Evolutionary conservation across 2,888 invertebrate species (phyloP), one percentile per base, ranked within the genome.

Genomic region (Agrilus cyanescens): DNA sequence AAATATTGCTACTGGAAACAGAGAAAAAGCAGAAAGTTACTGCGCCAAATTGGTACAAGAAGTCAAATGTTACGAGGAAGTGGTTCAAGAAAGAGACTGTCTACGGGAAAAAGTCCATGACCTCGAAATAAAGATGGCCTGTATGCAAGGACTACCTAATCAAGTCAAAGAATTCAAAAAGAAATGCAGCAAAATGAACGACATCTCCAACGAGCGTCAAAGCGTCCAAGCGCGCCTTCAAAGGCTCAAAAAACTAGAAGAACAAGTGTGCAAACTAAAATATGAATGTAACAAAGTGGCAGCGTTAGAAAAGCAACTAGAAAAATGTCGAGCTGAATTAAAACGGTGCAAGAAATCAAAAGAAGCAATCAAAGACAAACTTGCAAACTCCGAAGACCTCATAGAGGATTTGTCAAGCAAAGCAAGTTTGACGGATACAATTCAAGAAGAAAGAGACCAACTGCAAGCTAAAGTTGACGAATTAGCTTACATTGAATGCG

Each of bases 391-490:
- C 34, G 57, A 58, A 33, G 50, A 46, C 34, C 52, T 48, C 51
- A 49, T 49, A 33, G 60, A 59, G 45, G 54, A 50, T 13, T 42
- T 60, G 35, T 53, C 52, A 37, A 53, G 55, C 13, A 43, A 44
- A 12, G 54, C 50, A 2, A 59, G 57, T 37, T 63, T 64, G 47
- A 53, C 56, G 3, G 63, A 65, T 43, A 49, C 63, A 35, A 40
- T 63, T 33, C 51, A 58, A 42, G 44, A 63, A 38, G 64, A 65
- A 51, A 47, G 62, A 16, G 63, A 63, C 50, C 52, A 56, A 12
- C 44, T 58, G 46, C 50, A 50, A 15, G 38, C 51, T 35, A 48
- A 50, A 32, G 15, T 55, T 7, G 61, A 59, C 43, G 61, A 63
- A 46, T 40, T 62, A n/a, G 46, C 55, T 4, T 52, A 53, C 33